Conservation (phyloP, 2,113 vertebrate genomes). For the Eubucco bourcierii region DNA sequence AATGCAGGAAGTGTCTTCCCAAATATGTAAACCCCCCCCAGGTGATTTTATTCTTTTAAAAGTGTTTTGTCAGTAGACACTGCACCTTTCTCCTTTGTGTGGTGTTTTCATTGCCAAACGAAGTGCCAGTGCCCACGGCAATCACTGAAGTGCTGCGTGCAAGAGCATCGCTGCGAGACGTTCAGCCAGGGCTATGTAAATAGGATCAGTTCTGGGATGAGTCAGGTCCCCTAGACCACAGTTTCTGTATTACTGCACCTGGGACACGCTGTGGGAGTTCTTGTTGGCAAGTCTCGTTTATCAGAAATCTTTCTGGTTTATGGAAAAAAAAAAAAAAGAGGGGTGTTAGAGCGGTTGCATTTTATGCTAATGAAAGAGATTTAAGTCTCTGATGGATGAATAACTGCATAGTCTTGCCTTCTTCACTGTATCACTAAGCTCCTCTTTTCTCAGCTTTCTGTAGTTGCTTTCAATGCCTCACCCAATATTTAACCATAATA, state of each 20-base stretch:
- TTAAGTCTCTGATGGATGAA: neutral
- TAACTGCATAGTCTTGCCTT: neutral
- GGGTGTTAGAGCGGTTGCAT: neutral
- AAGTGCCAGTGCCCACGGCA: neutral
- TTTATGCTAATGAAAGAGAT: neutral
- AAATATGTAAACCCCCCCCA: neutral
- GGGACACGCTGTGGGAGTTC: neutral
- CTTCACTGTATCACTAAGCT: neutral
- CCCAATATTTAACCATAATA: neutral
- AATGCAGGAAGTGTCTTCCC: neutral
- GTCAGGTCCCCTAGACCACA: neutral
- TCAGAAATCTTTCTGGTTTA: constrained; percentile 43
- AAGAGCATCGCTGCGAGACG: neutral
- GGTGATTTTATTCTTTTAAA: neutral
- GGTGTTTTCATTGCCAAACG: neutral
- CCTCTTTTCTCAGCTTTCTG: neutral
- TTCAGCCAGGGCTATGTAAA: constrained; percentile 16
- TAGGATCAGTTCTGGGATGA: constrained; percentile 50
- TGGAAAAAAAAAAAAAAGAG: neutral
- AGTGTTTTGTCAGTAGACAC: neutral
- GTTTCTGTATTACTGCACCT: constrained; percentile 57
- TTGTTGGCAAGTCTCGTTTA: constrained; percentile 17
- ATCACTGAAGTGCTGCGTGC: neutral
- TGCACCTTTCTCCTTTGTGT: neutral
- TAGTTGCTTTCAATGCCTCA: neutral